phyloP scores from a whole-genome alignment of 1,140 invertebrate species.

The Drosophila teissieri region DNA sequence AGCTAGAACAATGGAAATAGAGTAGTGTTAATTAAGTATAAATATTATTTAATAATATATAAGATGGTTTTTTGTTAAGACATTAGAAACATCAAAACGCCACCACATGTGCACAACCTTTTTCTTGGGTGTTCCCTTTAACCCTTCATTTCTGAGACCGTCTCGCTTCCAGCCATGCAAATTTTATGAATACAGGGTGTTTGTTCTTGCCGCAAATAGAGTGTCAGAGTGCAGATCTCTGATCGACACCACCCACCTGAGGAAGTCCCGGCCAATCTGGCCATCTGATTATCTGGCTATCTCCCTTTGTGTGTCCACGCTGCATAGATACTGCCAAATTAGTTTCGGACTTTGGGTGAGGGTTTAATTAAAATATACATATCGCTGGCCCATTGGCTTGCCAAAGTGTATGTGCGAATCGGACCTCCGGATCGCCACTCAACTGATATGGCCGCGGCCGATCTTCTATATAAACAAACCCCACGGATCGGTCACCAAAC shows the following conservation, averaged over 20 bases:
- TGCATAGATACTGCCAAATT: constrained; percentile 41
- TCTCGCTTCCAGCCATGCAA: too few species aligned
- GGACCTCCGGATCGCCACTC: constrained; percentile 27
- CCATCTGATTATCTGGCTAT: constrained; percentile 14
- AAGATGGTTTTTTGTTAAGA: too few species aligned
- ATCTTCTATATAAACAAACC: constrained; percentile 48
- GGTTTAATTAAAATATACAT: constrained; percentile 42
- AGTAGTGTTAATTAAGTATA: too few species aligned
- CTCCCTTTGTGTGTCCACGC: background rate
- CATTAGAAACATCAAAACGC: too few species aligned
- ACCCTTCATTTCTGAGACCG: too few species aligned
- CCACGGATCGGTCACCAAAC: constrained; percentile 10
- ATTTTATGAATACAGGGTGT: too few species aligned
- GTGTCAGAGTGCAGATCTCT: too few species aligned
- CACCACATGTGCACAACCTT: too few species aligned
- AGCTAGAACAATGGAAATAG: too few species aligned
- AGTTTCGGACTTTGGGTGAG: constrained; percentile 27
- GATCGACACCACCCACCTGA: background rate
- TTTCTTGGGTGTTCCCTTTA: too few species aligned
- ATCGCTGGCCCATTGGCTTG: constrained; percentile 28
- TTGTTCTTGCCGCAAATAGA: too few species aligned
- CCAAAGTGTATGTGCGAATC: constrained; percentile 33
- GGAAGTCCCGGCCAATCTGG: constrained; percentile 2
- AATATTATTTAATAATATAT: too few species aligned
- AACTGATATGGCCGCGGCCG: background rate